Percentiles rank a stretch among this genome's conserved stretches.
Conservation (phyloP, 2,113 vertebrate species). For the Antechinus flavipes region DNA sequence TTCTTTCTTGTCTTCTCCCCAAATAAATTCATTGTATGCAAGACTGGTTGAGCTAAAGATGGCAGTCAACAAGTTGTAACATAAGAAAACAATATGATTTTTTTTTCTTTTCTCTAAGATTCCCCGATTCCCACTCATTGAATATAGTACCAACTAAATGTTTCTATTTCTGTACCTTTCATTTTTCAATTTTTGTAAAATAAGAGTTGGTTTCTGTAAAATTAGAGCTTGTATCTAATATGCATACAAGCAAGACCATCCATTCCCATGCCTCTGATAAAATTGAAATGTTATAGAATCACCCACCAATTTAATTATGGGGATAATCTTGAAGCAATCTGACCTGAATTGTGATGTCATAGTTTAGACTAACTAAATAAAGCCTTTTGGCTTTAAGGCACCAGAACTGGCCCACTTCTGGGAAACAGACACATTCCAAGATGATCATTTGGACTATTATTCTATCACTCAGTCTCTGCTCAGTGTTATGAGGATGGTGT, state of each 20-base stretch:
- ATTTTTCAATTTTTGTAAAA: not conserved
- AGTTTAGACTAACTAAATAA: not conserved
- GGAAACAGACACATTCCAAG: not conserved
- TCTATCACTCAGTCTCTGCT: not conserved
- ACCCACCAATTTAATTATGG: not conserved
- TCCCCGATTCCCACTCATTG: not conserved
- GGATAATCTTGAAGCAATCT: not conserved
- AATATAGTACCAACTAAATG: not conserved
- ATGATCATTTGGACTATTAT: not conserved
- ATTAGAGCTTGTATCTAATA: not conserved
- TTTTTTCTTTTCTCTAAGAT: not conserved
- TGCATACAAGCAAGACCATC: not conserved
- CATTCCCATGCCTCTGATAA: not conserved
- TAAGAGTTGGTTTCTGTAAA: not conserved
- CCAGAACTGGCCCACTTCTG: not conserved
- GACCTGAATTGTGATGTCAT: not conserved
- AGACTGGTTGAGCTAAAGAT: not conserved
- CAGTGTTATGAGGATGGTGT: not conserved
- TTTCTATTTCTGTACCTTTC: not conserved
- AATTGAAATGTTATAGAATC: not conserved
- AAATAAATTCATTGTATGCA: not conserved
- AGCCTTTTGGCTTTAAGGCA: not conserved
- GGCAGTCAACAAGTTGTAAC: not conserved
- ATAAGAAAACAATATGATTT: not conserved
- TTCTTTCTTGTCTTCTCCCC: not conserved